Conservation (phyloP, 2,888 invertebrate species). For the Sabatieria punctata region DNA sequence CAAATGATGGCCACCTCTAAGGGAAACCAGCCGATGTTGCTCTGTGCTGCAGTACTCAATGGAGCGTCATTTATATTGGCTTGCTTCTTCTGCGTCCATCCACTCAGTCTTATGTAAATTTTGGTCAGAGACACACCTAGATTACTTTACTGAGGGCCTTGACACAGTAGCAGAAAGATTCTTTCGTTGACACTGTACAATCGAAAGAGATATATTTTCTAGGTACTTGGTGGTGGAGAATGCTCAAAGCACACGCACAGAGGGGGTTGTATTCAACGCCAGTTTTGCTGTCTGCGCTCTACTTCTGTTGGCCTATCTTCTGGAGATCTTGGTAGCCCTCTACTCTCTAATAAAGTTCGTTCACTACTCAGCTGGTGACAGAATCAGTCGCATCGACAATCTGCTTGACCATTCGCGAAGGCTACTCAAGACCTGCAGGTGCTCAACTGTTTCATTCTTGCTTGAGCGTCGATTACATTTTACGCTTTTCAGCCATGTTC, state of each 20-base stretch:
- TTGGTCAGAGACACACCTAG: too few species aligned
- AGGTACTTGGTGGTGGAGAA: too few species aligned
- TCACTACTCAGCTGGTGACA: background rate
- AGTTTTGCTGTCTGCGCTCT: background rate
- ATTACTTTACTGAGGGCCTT: too few species aligned
- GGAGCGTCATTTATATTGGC: constrained; percentile 1
- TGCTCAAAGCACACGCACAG: too few species aligned
- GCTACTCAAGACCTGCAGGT: background rate
- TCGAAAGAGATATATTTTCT: too few species aligned
- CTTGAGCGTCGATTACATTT: too few species aligned
- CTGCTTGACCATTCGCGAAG: background rate
- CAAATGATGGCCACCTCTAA: constrained; percentile 8
- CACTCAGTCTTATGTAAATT: constrained; percentile 2
- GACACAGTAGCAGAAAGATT: too few species aligned
- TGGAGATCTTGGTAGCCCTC: background rate
- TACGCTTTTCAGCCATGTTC: background rate
- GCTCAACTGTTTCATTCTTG: background rate
- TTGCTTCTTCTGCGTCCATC: background rate
- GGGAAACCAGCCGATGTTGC: constrained; percentile 1
- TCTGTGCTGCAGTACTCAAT: constrained; percentile 3
- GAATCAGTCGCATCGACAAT: background rate
- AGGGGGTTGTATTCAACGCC: too few species aligned
- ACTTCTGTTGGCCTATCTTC: background rate
- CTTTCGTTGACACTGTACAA: too few species aligned
- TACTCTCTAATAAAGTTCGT: background rate